Evolutionary conservation across 2,888 invertebrate genomes (phyloP).

Genomic region (Andrena camellia): DNA sequence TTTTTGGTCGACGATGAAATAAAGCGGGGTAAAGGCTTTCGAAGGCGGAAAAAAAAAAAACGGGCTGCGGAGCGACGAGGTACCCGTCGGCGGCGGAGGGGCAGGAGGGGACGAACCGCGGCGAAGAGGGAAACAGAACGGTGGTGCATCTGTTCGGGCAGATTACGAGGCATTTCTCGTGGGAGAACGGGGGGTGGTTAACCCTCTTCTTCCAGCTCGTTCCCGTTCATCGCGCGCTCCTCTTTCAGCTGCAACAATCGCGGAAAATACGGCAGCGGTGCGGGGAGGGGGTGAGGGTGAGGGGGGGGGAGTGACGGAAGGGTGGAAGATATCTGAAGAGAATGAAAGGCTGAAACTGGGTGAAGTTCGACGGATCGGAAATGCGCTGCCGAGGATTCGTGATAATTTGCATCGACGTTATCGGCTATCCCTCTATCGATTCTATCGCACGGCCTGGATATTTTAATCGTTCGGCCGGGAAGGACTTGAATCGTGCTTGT

Average conservation of each 20-base stretch:
- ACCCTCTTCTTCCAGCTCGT: constrained; percentile 65
- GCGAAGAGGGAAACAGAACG: constrained; percentile 11
- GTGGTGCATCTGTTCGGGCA: constrained; percentile 65
- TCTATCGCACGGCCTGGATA: constrained; percentile 18
- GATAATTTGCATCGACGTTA: constrained; percentile 49
- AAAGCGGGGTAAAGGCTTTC: constrained; percentile 3
- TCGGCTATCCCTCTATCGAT: constrained; percentile 24
- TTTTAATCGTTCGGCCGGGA: constrained; percentile 9
- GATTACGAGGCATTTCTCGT: constrained; percentile 74
- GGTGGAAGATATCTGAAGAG: background rate
- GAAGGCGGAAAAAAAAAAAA: constrained; percentile 2
- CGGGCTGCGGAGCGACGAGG: background rate
- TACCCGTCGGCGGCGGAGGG: background rate
- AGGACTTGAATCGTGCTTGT: background rate
- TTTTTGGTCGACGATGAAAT: background rate
- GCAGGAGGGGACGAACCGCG: background rate
- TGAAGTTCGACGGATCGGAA: constrained; percentile 43
- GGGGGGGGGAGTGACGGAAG: background rate
- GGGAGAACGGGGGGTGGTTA: constrained; percentile 74
- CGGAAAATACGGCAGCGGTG: constrained; percentile 1
- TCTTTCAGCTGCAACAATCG: constrained; percentile 44
- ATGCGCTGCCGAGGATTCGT: constrained; percentile 29
- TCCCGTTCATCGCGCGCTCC: constrained; percentile 31
- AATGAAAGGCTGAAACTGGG: constrained; percentile 24
- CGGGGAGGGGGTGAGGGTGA: background rate